These are phyloP conservation scores for Boleophthalmus pectinirostris DNA, from an alignment of 2,113 vertebrate genomes.

Conservation along the genomic window DNA sequence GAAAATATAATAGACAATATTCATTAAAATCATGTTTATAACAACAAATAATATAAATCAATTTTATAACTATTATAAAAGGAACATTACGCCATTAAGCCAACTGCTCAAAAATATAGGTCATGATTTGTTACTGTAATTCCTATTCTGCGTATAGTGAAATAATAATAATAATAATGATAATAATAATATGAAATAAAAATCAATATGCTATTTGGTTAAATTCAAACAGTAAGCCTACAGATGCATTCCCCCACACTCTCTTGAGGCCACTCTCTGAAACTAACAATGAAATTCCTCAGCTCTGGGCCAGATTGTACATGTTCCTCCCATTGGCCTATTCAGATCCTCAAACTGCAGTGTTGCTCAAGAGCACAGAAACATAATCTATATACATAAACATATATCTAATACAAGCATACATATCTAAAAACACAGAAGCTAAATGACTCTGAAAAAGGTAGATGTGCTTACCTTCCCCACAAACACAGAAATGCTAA, in stretches of 20 bases:
- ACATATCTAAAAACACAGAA: background rate
- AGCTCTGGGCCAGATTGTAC: constrained; percentile 1
- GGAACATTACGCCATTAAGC: too few relatives aligned
- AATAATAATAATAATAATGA: too few relatives aligned
- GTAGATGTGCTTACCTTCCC: constrained; percentile 58
- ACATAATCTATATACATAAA: background rate
- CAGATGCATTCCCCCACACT: constrained; percentile 30
- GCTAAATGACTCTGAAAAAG: background rate
- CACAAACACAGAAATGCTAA: constrained; percentile 36
- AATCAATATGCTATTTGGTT: too few relatives aligned
- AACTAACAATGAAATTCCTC: constrained; percentile 28
- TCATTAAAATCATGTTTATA: too few relatives aligned
- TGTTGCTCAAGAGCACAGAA: background rate
- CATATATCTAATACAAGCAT: background rate
- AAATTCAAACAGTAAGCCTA: background rate
- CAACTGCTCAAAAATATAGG: too few relatives aligned
- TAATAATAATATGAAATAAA: too few relatives aligned
- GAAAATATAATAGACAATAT: too few relatives aligned
- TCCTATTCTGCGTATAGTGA: too few relatives aligned
- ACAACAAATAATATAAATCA: too few relatives aligned
- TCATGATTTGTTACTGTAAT: too few relatives aligned
- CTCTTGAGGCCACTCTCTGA: constrained; percentile 17
- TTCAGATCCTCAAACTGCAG: background rate
- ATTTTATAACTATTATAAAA: too few relatives aligned
- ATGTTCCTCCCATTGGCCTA: background rate